Conservation (phyloP, 1,140 invertebrate species). For the Zelostemma sp. region DNA sequence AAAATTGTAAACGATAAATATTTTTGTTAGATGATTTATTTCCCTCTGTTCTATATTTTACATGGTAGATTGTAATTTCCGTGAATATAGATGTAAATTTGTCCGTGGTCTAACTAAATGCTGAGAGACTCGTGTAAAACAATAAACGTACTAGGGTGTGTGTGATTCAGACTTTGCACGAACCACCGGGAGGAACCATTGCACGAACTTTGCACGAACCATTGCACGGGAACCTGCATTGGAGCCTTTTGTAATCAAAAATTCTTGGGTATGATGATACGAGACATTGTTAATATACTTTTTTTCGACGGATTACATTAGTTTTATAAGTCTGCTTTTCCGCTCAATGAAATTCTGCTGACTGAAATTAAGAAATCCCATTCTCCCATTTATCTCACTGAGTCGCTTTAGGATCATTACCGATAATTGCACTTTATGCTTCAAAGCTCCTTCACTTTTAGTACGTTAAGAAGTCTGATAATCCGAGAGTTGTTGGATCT, state of each 20-base stretch:
- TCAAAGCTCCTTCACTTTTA: too few species aligned
- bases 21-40: too few species aligned
- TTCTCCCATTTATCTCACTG: too few species aligned
- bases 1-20: too few species aligned
- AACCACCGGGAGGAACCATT: constrained; percentile 26
- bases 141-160: constrained; percentile 32
- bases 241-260: constrained; percentile 44
- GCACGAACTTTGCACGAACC: too few species aligned
- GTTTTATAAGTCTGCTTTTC: too few species aligned
- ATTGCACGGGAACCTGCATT: constrained; percentile 20
- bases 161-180: constrained; percentile 34
- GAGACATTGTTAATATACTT: constrained; percentile 25
- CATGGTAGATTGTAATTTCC: constrained; percentile 51
- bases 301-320: not conserved
- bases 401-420: too few species aligned
- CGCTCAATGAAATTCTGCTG: too few species aligned
- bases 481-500: too few species aligned
- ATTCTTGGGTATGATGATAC: constrained; percentile 13
- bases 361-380: too few species aligned
- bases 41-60: constrained; percentile 19
- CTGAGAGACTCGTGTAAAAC: constrained; percentile 26
- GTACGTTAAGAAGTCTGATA: too few species aligned
- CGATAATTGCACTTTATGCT: too few species aligned
- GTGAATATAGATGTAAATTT: constrained; percentile 12
- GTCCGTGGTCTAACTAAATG: constrained; percentile 43